Base-by-base conservation (phyloP, 2,113 vertebrate species). In the Panurus biarmicus region DNA sequence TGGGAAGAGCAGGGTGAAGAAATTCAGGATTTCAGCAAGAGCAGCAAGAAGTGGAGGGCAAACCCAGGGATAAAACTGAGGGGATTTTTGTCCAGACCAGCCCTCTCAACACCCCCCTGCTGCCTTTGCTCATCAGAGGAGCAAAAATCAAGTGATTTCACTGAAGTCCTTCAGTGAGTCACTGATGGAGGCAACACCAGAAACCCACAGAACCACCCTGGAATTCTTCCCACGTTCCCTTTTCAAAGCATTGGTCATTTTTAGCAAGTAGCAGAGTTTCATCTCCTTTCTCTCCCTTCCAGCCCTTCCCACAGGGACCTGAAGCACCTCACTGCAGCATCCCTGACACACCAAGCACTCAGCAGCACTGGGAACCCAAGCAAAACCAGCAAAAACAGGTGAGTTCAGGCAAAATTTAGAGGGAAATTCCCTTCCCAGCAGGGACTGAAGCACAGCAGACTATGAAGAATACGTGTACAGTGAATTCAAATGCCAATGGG, bases 381-480 rank as follows among this genome's bases (percentile, higher is more conserved):
- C 3, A 78, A 71, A 57, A n/a, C 6, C 45, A 76, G 45, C 28
- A 64, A 33, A 60, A 82, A 2, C 4, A 40, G 28, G 58, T 1
- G 19, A 25, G 12, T 31, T 35, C n/a, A 42, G 79, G 74, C 11
- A 65, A 56, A 73, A 80, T 35, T 20, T 4, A 31, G 22, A 69
- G 17, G 16, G 72, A 71, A 74, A 81, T 33, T 8, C 5, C 20
- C 29, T 58, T 31, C 66, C 11, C 56, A 31, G 54, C 1, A n/a
- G 50, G 11, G 40, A 54, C 17, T 51, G 65, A 61, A 86, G 79
- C 58, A 60, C n/a, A 60, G 35, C 1, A 48, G 51, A 16, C 7
- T 14, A 11, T 2, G 11, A 10, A 45, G n/a, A 87, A 29, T 3
- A 18, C 0, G 20, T 1, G 8, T 5, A 24, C 21, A 31, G 44